Evolutionary conservation across 1,140 invertebrate species (phyloP).

Genomic region (Ostrea denselamellosa): DNA sequence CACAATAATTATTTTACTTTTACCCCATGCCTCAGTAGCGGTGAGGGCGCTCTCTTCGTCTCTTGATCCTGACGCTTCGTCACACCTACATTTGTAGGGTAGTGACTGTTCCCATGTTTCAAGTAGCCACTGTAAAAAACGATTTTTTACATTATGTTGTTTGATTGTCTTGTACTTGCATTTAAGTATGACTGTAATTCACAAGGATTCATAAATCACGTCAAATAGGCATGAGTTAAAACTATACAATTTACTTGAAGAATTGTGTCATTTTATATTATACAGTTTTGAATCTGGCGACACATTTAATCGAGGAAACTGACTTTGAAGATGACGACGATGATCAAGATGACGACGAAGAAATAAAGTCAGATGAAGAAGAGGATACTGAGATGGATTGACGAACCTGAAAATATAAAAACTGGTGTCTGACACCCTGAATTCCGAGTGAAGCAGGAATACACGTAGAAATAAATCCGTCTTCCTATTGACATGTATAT

Average conservation of each 20-base stretch:
- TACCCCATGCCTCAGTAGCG: no score
- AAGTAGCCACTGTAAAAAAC: background rate
- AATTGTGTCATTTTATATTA: background rate
- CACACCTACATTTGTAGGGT: no score
- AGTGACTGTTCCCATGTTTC: no score
- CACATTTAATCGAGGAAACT: background rate
- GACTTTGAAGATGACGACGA: background rate
- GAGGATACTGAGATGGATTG: background rate
- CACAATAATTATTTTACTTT: no score
- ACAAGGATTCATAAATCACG: background rate
- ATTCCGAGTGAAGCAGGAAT: background rate
- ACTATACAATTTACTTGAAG: background rate
- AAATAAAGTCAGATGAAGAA: background rate
- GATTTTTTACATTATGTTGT: background rate
- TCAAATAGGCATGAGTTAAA: background rate
- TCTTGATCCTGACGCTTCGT: no score
- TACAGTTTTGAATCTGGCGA: background rate
- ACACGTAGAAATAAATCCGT: background rate
- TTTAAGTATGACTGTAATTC: no score
- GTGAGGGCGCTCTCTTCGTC: no score
- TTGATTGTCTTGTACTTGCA: background rate
- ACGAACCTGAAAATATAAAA: background rate
- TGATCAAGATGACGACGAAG: constrained; percentile 27
- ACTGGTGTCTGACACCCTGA: background rate
- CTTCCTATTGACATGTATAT: no score